Conservation (phyloP, 64 coral and sea anemone genomes). For the Montipora cactus region DNA sequence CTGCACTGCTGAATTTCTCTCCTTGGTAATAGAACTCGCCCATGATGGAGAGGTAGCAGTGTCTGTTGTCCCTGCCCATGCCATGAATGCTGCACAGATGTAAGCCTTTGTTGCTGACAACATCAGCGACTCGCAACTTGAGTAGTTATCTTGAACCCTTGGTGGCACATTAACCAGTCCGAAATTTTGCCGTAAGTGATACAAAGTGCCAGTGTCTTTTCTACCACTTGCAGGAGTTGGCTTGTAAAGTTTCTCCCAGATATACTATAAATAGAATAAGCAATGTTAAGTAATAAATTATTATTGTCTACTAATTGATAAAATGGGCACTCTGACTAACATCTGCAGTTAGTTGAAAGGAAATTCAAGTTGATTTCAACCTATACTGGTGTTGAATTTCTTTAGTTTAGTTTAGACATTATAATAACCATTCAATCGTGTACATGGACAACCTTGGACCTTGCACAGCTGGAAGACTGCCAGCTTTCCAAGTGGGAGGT, state of each 20-base stretch:
- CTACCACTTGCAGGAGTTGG: neutral
- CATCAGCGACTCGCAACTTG: constrained; percentile 45
- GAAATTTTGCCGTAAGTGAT: constrained; percentile 20
- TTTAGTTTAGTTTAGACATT: neutral
- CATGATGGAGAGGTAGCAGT: constrained; percentile 33
- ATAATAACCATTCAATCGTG: constrained; percentile 4
- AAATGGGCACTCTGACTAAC: neutral
- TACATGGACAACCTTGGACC: constrained; percentile 16
- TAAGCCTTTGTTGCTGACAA: constrained; percentile 62
- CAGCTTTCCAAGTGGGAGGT: neutral
- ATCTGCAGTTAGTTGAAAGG: neutral
- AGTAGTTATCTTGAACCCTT: constrained; percentile 55
- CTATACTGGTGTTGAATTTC: constrained; percentile 13
- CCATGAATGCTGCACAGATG: constrained; percentile 74
- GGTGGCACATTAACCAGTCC: neutral
- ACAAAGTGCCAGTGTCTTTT: constrained; percentile 41
- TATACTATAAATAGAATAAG: constrained; percentile 8
- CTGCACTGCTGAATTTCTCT: neutral
- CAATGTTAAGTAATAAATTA: neutral
- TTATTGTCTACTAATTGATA: neutral
- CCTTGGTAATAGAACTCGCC: neutral
- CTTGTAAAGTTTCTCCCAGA: constrained; percentile 42
- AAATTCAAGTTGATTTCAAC: constrained; percentile 14
- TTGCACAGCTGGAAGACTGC: constrained; percentile 22
- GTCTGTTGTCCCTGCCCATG: constrained; percentile 43